These are phyloP conservation scores for Esox niger DNA, from an alignment of 2,113 vertebrate genomes.

Conservation along the genomic window DNA sequence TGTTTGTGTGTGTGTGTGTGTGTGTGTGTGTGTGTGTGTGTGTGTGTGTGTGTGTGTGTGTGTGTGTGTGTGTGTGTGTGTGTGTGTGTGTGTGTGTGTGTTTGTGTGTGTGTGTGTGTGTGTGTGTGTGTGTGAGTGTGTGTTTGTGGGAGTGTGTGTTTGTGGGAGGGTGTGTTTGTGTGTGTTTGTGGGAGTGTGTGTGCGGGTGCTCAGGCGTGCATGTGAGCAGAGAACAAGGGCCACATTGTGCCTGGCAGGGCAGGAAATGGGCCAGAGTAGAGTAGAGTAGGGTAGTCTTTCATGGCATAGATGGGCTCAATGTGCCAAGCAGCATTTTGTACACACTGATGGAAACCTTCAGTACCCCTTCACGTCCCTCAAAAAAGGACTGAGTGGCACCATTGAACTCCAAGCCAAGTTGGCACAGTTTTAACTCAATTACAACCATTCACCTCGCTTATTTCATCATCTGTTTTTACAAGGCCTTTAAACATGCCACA, in stretches of 20 bases:
- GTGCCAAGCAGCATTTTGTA: constrained; percentile 30
- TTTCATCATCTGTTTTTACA: constrained; percentile 2
- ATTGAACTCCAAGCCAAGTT: constrained; percentile 38
- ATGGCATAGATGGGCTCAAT: constrained; percentile 25
- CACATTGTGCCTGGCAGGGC: constrained; percentile 33
- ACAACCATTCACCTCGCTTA: constrained; percentile 4
- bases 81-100: background rate
- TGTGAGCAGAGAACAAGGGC: constrained; percentile 40
- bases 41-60: background rate
- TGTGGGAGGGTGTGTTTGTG: no score
- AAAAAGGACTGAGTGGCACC: constrained; percentile 21
- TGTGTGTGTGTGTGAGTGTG: no score
- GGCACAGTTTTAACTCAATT: constrained; percentile 22
- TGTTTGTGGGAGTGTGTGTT: no score
- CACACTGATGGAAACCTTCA: constrained; percentile 19
- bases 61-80: no score
- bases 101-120: background rate
- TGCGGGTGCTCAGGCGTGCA: no score
- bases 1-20: background rate
- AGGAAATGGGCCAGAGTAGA: constrained; percentile 11
- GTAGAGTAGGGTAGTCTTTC: constrained; percentile 38
- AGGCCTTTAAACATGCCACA: constrained; percentile 1
- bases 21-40: background rate
- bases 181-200: no score
- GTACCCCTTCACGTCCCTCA: constrained; percentile 31